Conservation (phyloP, 2,113 vertebrate genomes). For the Muscicapa adusta region DNA sequence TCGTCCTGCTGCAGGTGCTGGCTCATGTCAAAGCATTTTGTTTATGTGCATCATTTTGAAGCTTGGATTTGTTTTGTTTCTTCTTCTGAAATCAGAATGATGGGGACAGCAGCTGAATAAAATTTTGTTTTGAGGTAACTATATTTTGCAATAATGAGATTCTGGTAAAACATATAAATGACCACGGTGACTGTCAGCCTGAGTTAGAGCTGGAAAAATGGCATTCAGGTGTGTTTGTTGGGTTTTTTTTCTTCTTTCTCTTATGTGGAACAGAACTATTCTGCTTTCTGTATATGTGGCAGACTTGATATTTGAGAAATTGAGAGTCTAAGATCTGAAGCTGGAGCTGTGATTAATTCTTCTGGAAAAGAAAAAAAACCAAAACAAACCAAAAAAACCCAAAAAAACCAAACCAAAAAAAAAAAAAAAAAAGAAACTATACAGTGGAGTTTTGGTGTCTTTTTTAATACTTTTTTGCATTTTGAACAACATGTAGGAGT, state of each 20-base stretch:
- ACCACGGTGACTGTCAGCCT: not conserved
- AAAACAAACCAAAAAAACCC: too few species aligned
- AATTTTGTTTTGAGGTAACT: not conserved
- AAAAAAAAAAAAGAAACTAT: not conserved
- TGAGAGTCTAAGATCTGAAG: not conserved
- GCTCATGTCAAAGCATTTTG: not conserved
- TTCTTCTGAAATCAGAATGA: not conserved
- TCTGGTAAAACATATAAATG: not conserved
- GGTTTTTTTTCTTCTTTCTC: not conserved
- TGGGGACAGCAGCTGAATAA: not conserved
- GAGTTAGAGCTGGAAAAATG: not conserved
- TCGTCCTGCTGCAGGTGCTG: not conserved
- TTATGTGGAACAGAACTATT: not conserved
- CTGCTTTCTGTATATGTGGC: not conserved
- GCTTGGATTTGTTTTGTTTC: not conserved
- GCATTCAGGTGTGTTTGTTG: not conserved
- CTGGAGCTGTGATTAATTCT: not conserved
- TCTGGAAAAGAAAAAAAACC: not conserved
- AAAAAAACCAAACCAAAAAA: not conserved
- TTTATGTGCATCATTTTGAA: not conserved
- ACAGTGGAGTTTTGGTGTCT: not conserved
- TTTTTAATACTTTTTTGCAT: not conserved
- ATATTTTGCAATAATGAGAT: not conserved
- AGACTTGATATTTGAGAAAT: not conserved
- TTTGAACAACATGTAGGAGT: not conserved